These are phyloP conservation scores for Temnopleurus reevesii DNA, from an alignment of 53 echinoderm and acorn worm species.

Conservation along the genomic window DNA sequence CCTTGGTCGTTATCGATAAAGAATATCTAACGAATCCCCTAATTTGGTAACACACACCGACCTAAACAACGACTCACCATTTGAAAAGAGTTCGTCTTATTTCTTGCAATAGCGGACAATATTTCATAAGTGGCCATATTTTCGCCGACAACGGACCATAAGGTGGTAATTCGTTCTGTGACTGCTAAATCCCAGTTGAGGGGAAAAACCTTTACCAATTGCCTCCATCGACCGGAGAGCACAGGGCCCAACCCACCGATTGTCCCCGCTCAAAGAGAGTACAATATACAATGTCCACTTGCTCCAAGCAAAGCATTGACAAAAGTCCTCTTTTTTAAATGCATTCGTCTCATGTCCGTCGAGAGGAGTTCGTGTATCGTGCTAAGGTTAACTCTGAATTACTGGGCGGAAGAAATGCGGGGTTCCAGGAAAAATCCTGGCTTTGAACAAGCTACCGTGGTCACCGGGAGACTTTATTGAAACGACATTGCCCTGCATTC, in stretches of 20 bases:
- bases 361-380: background rate
- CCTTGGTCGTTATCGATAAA: no score
- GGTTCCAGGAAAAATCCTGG: conserved; percentile 7
- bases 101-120: background rate
- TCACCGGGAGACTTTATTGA: conserved; percentile 15
- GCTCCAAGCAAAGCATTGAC: background rate
- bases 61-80: no score
- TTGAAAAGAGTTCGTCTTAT: no score
- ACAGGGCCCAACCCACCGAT: background rate
- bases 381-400: conserved; percentile 23
- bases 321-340: background rate
- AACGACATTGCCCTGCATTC: background rate
- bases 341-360: background rate
- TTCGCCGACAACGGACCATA: background rate
- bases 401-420: conserved; percentile 22
- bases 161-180: conserved; percentile 41
- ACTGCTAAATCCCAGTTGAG: conserved; percentile 15
- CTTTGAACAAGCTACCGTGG: conserved; percentile 33
- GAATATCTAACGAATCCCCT: no score
- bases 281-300: conserved; percentile 8
- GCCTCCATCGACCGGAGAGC: background rate
- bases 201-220: background rate
- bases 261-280: background rate
- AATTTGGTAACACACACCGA: no score
- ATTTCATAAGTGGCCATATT: background rate